These are phyloP conservation scores for Eristalis arbustorum DNA, from an alignment of 2,888 invertebrate genomes.

Conservation along the genomic window DNA sequence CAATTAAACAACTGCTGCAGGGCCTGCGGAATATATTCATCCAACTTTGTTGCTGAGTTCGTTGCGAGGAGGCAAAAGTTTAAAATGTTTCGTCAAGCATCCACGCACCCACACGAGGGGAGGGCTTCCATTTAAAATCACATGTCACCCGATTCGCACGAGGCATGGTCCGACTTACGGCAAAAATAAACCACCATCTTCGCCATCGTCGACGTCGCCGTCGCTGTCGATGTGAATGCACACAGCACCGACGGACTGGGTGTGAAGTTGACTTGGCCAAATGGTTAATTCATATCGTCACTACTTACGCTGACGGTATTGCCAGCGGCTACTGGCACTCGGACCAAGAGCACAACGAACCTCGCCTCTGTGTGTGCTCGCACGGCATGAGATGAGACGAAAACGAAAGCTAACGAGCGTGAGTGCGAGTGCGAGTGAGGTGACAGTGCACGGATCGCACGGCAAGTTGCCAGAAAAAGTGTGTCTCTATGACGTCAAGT, in stretches of 20 bases:
- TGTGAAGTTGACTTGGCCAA: constrained; percentile 10
- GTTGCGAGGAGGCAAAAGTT: constrained; percentile 13
- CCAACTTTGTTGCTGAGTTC: constrained; percentile 4
- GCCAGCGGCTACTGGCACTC: background rate
- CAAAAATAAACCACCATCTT: constrained; percentile 1
- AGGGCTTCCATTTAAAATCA: constrained; percentile 9
- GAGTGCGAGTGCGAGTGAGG: constrained; percentile 17
- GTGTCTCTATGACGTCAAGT: constrained; percentile 65
- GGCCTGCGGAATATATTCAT: constrained; percentile 7
- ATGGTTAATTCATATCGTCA: constrained; percentile 47
- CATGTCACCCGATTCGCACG: constrained; percentile 42
- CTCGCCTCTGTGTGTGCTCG: constrained; percentile 9
- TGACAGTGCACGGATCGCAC: background rate
- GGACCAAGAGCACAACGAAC: constrained; percentile 43
- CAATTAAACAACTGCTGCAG: constrained; percentile 35
- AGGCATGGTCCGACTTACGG: constrained; percentile 12
- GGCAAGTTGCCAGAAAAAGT: constrained; percentile 62
- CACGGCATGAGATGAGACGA: background rate
- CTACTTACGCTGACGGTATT: constrained; percentile 39
- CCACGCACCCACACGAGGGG: constrained; percentile 2
- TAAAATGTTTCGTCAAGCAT: constrained; percentile 15
- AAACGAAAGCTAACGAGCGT: background rate
- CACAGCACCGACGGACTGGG: background rate
- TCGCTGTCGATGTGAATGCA: background rate
- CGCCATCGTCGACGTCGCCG: background rate